Conservation (phyloP, 2,797 vertebrate genomes). For the Monodelphis domestica region DNA sequence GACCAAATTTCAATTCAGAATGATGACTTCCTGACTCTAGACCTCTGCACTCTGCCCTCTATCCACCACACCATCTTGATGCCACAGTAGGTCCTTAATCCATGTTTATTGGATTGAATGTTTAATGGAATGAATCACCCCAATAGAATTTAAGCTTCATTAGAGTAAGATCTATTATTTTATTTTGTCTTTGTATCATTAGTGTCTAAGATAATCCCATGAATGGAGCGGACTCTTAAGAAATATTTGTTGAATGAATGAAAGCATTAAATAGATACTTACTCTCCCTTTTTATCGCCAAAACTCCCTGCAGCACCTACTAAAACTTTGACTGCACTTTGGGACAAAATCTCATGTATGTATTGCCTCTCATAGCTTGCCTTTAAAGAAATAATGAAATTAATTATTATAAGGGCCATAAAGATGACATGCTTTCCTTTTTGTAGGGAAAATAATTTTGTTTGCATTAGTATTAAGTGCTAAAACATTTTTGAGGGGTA, state of each 20-base stretch:
- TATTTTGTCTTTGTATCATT: not conserved
- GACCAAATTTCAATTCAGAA: not conserved
- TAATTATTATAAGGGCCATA: constrained; percentile 9
- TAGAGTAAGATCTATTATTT: not conserved
- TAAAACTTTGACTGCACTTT: constrained; percentile 76
- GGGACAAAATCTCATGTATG: constrained; percentile 68
- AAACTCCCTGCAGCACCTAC: constrained; percentile 77
- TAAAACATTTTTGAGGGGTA: not conserved
- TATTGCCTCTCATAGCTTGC: constrained; percentile 81
- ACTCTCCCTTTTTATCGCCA: constrained; percentile 77
- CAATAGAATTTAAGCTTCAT: not conserved
- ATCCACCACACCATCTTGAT: not conserved
- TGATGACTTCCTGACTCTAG: not conserved
- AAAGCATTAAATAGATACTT: constrained; percentile 60
- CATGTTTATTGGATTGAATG: not conserved
- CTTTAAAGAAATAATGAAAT: constrained; percentile 62
- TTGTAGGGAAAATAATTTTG: constrained; percentile 5
- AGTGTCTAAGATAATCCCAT: not conserved
- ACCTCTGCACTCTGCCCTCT: not conserved
- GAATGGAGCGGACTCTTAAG: not conserved
- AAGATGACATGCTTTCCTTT: not conserved
- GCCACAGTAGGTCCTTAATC: not conserved
- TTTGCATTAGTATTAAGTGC: constrained; percentile 25
- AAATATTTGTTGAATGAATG: not conserved
- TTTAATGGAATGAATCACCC: not conserved